Conservation (phyloP, 1,140 invertebrate genomes). For the Radopholus similis region DNA sequence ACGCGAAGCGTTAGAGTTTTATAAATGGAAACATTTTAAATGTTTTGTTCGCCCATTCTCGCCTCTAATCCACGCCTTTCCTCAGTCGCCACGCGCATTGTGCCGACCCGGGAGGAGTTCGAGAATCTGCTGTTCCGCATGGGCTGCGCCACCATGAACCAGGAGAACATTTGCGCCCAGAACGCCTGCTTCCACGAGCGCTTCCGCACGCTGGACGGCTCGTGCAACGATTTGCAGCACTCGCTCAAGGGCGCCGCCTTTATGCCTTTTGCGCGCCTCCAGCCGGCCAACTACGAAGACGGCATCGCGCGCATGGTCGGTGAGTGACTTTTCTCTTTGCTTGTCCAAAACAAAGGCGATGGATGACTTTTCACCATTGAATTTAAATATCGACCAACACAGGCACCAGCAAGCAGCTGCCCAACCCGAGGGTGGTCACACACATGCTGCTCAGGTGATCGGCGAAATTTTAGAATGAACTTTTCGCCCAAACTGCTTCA, state of each 20-base stretch:
- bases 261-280: slow-evolving; percentile 30
- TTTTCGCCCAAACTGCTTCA: slow-evolving; percentile 17
- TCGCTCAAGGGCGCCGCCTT: slow-evolving; percentile 38
- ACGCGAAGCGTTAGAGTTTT: too few relatives aligned
- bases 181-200: slow-evolving; percentile 39
- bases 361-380: neutral
- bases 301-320: slow-evolving; percentile 35
- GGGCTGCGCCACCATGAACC: slow-evolving; percentile 38
- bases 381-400: too few relatives aligned
- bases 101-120: slow-evolving; percentile 33
- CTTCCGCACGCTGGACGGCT: slow-evolving; percentile 42
- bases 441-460: slow-evolving; percentile 27
- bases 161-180: slow-evolving; percentile 32
- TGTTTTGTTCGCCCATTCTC: too few relatives aligned
- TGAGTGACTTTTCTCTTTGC: slow-evolving; percentile 12
- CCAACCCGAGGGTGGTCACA: slow-evolving; percentile 32
- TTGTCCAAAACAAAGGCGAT: neutral
- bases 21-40: too few relatives aligned
- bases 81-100: slow-evolving; percentile 30
- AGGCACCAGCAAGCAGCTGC: slow-evolving; percentile 14
- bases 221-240: slow-evolving; percentile 39
- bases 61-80: too few relatives aligned
- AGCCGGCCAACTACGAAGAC: slow-evolving; percentile 42
- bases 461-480: too few relatives aligned
- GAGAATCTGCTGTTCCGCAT: slow-evolving; percentile 21